Evolutionary conservation across 30 jellyfish, hydroid and myxozoan species (phyloP).

Genomic region (Chironex yamaguchii): DNA sequence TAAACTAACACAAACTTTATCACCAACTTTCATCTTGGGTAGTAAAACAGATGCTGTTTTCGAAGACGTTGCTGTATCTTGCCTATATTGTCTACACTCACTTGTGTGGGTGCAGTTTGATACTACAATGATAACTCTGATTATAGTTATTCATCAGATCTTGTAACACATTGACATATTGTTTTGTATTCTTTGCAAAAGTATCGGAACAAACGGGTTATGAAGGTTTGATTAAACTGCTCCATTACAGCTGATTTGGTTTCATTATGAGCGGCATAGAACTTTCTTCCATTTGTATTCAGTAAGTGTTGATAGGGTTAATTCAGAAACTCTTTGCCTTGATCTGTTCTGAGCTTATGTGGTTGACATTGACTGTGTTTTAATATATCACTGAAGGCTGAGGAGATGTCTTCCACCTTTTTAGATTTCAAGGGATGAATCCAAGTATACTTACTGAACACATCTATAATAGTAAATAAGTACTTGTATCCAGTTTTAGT

Average conservation of each 20-base stretch:
- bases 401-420: not conserved
- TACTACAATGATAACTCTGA: conserved; percentile 45
- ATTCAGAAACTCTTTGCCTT: conserved; percentile 44
- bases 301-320: conserved; percentile 2
- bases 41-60: too few relatives aligned
- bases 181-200: not conserved
- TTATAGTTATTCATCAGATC: conserved; percentile 37
- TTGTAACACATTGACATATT: not conserved
- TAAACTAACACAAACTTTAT: conserved; percentile 21
- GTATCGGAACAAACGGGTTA: conserved; percentile 35
- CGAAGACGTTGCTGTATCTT: conserved; percentile 1
- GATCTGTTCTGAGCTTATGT: conserved; percentile 12
- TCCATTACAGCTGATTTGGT: conserved; percentile 54
- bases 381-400: not conserved
- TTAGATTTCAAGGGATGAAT: not conserved
- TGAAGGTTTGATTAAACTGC: conserved; percentile 48
- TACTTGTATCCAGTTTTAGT: conserved; percentile 10
- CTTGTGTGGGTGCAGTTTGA: conserved; percentile 48
- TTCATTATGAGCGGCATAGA: conserved; percentile 23
- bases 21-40: conserved; percentile 8
- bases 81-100: not conserved
- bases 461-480: conserved; percentile 10
- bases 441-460: conserved; percentile 6
- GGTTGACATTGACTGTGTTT: conserved; percentile 57
- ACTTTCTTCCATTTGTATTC: not conserved